Evolutionary conservation across 2,888 invertebrate genomes (phyloP), one percentile per base, ranked within the genome.

Genomic region (Arge pagana): DNA sequence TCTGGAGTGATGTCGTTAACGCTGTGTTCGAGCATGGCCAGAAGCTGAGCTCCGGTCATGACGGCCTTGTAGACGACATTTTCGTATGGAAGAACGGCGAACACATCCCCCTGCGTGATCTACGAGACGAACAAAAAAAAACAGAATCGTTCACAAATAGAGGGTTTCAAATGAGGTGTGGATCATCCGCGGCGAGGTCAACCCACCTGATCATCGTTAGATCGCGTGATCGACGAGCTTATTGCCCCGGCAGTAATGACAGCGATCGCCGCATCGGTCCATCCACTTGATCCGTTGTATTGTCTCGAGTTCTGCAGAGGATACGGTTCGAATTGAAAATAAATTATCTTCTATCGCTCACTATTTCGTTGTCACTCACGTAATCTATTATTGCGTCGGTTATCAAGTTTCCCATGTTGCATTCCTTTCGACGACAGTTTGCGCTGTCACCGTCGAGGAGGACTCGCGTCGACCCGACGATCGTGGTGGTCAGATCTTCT

Each of bases 351-450:
- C 50, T 8, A 35, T n/a, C 3, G 10, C 23, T 2, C 23, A n/a
- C 10, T 8, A 6, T 49, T 85, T 84, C 33, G 78, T 61, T 48
- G 89, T 90, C 23, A 53, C 77, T 71, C 67, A 80, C 80, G 58
- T 83, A 83, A 64, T 83, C 80, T 1, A 91, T 78, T 75, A 90
- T 83, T 0, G 93, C 84, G 66, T 94, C 93, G 0, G 89, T 78
- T 48, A 93, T 80, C 15, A 93, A 73, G 74, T 93, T 93, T 2
- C 93, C 95, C 63, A 94, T 77, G 72, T 92, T 93, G 69, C 95
- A 95, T 76, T 96, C 95, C 28, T 62, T 60, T 19, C 80, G 66
- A 30, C 93, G 82, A 68, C 95, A 95, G 1, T 77, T 72, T 21
- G 73, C 66, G 3, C 77, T 64, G 4, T 79, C 74, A 0, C 90